These are phyloP conservation scores for Drosophila burlai DNA, from an alignment of 1,140 invertebrate genomes.

Conservation along the genomic window DNA sequence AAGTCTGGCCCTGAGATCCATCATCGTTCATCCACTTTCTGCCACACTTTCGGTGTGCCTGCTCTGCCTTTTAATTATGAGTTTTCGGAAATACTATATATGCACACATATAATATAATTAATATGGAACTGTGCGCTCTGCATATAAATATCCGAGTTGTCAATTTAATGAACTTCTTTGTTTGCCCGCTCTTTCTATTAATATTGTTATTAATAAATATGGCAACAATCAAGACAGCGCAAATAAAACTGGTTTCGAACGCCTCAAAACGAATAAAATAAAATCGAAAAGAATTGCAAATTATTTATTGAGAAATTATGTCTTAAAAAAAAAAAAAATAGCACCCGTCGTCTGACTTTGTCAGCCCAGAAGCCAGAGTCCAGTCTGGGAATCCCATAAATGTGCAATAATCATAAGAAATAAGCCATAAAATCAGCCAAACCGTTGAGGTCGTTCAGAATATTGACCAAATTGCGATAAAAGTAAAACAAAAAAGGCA, in stretches of 20 bases:
- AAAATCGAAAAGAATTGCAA: slow-evolving; percentile 39
- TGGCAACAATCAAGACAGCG: slow-evolving; percentile 45
- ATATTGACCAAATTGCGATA: slow-evolving; percentile 16
- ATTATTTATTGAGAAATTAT: slow-evolving; percentile 76
- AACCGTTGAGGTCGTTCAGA: slow-evolving; percentile 16
- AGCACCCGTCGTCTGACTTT: slow-evolving; percentile 25
- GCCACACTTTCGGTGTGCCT: slow-evolving; percentile 35
- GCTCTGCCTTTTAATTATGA: slow-evolving; percentile 19
- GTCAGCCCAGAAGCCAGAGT: slow-evolving; percentile 24
- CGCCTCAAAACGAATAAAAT: slow-evolving; percentile 10
- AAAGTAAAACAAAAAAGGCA: slow-evolving; percentile 28
- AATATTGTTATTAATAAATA: slow-evolving; percentile 43
- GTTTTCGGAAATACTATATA: slow-evolving; percentile 15
- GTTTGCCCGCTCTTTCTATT: slow-evolving; percentile 32
- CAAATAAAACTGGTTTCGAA: slow-evolving; percentile 63
- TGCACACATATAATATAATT: slow-evolving; percentile 7
- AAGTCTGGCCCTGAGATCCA: slow-evolving; percentile 42
- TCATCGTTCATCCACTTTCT: slow-evolving; percentile 6
- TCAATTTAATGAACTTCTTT: slow-evolving; percentile 65
- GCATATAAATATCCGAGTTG: slow-evolving; percentile 54
- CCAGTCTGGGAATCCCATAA: slow-evolving; percentile 48
- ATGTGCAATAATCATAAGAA: slow-evolving; percentile 70
- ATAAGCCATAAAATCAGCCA: slow-evolving; percentile 53
- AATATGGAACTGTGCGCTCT: slow-evolving; percentile 6
- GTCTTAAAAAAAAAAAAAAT: slow-evolving; percentile 44